Evolutionary conservation across 2,797 vertebrate species (phyloP).

Genomic region (Sebastes elongatus): DNA sequence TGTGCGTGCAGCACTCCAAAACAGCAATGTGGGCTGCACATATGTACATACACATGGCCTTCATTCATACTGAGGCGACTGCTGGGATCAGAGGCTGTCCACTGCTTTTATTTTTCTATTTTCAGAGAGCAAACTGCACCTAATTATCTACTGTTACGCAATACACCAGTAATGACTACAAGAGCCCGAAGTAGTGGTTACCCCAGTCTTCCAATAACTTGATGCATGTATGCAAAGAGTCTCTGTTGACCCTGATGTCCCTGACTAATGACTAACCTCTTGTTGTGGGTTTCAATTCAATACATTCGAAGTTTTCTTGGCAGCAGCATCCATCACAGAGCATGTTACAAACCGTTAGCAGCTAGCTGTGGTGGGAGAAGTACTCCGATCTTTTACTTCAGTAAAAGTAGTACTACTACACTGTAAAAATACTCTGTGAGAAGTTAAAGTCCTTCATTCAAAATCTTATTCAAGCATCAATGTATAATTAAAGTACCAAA

Average conservation of each 20-base stretch:
- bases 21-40: conserved; percentile 30
- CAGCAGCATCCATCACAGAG: not conserved
- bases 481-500: not conserved
- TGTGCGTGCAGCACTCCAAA: conserved; percentile 30
- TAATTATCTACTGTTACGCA: not conserved
- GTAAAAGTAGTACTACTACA: not conserved
- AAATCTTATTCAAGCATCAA: no score
- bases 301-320: not conserved
- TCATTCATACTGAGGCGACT: conserved; percentile 25
- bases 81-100: conserved; percentile 13
- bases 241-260: not conserved
- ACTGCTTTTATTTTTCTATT: not conserved
- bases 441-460: not conserved
- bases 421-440: not conserved
- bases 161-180: not conserved
- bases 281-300: not conserved
- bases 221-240: not conserved
- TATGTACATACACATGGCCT: conserved; percentile 32
- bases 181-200: not conserved
- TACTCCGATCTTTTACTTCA: not conserved
- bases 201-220: not conserved
- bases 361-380: not conserved
- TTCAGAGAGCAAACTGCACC: not conserved
- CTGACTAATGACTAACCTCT: no score
- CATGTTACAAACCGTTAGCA: not conserved